phyloP scores from a whole-genome alignment of 2,113 vertebrate genomes.

The Fulica atra region DNA sequence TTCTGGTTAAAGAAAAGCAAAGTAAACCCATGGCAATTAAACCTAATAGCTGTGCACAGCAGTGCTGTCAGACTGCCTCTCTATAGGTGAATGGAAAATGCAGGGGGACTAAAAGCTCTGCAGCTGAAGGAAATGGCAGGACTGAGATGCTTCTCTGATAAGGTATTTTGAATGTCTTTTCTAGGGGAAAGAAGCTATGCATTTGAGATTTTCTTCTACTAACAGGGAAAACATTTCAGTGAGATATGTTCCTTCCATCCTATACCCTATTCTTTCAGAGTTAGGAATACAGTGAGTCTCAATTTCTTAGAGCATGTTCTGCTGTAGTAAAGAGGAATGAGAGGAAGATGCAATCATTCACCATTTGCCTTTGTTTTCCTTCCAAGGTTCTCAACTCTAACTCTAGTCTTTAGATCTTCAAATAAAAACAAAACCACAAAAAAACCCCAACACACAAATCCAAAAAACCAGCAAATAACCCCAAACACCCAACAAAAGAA shows the following conservation, averaged over 20 bases:
- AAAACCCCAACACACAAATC: no score
- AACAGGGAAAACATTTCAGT: neutral
- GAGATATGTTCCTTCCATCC: neutral
- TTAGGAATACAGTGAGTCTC: neutral
- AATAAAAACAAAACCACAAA: neutral
- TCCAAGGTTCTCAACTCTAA: neutral
- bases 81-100: constrained; percentile 29
- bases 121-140: neutral
- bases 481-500: neutral
- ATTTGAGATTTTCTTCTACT: constrained; percentile 13
- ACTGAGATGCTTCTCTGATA: neutral
- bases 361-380: neutral
- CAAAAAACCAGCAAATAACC: neutral
- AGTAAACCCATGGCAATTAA: constrained; percentile 64
- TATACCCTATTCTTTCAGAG: neutral
- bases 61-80: constrained; percentile 20
- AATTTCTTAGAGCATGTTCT: neutral
- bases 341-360: neutral
- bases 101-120: constrained; percentile 7
- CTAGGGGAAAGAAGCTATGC: neutral
- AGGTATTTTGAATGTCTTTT: neutral
- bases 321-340: neutral
- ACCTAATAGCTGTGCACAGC: constrained; percentile 54
- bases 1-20: constrained; percentile 59
- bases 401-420: neutral